Evolutionary conservation across 2,888 invertebrate species (phyloP).

Genomic region (Calameuta idolon): DNA sequence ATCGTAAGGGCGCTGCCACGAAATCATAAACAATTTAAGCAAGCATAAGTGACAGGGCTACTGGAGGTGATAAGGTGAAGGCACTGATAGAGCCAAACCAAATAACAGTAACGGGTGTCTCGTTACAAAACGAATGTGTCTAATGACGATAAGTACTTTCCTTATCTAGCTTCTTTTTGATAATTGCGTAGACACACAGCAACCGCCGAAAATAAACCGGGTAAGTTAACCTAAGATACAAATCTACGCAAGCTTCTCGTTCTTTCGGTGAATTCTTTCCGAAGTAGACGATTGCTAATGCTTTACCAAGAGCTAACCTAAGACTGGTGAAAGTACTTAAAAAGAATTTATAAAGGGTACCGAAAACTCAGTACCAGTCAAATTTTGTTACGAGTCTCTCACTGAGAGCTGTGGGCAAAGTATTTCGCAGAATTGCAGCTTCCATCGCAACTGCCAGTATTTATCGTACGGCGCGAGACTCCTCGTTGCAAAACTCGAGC

Average conservation of each 20-base stretch:
- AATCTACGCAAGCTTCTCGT: background rate
- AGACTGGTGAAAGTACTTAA: background rate
- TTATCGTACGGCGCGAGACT: too few species aligned
- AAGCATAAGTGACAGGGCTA: background rate
- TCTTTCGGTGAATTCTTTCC: background rate
- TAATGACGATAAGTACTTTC: background rate
- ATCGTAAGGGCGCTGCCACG: background rate
- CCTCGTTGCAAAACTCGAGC: too few species aligned
- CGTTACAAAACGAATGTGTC: background rate
- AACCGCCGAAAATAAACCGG: background rate
- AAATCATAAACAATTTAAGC: constrained; percentile 9
- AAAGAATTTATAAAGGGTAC: background rate
- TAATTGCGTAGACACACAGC: too few species aligned
- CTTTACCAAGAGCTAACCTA: background rate
- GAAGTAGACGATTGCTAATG: background rate
- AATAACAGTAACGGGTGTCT: background rate
- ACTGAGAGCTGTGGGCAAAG: too few species aligned
- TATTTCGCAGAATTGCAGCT: too few species aligned
- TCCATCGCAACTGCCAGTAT: too few species aligned
- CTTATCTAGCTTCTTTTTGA: background rate
- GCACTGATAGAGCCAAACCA: background rate
- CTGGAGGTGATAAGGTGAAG: background rate
- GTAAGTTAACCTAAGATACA: background rate
- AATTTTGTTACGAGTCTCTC: too few species aligned
- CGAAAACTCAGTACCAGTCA: background rate